Conservation (phyloP, 2,797 vertebrate species). For the Sciurus vulgaris region DNA sequence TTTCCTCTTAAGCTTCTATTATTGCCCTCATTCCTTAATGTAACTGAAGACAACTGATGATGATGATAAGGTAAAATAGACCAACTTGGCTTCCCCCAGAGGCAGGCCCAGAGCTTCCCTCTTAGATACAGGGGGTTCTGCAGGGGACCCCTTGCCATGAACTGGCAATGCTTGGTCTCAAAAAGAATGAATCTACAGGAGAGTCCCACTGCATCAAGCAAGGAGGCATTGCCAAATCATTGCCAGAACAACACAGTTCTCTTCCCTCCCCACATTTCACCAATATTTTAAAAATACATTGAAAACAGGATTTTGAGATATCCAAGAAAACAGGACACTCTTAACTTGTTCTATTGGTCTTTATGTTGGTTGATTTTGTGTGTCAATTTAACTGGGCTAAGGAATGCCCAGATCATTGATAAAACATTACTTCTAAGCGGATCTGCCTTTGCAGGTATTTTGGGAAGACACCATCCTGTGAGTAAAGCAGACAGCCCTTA, state of each 20-base stretch:
- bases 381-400: neutral
- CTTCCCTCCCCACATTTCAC: neutral
- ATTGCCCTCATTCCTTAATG: neutral
- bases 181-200: accelerated
- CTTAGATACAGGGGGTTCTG: neutral
- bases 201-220: neutral
- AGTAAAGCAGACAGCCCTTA: neutral
- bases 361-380: neutral
- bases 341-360: neutral
- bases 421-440: neutral
- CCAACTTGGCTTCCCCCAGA: neutral
- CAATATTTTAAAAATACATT: neutral
- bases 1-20: neutral
- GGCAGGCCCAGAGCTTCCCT: neutral
- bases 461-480: neutral
- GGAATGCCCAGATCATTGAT: neutral
- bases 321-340: neutral
- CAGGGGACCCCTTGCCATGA: neutral
- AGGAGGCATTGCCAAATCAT: neutral
- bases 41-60: neutral
- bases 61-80: neutral
- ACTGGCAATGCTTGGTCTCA: neutral
- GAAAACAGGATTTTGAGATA: neutral
- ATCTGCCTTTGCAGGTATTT: neutral
- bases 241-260: neutral